A percentile compares a stretch with the other conserved stretches of the same genome.
phyloP scores from a whole-genome alignment of 2,113 vertebrate genomes.

The Mus musculus region DNA sequence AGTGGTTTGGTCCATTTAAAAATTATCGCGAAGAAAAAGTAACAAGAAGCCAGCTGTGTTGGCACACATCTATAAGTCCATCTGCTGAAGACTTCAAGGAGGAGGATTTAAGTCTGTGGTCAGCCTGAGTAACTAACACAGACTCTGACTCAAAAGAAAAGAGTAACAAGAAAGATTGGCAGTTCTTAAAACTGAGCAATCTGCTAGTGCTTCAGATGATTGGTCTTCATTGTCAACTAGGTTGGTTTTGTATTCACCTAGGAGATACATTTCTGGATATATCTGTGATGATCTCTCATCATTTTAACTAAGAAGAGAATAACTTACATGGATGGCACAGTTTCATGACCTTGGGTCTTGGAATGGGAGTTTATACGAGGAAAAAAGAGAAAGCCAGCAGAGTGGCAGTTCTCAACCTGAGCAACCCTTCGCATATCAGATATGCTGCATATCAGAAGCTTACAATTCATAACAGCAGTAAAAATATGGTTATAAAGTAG shows the following conservation, averaged over 20 bases:
- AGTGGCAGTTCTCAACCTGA: not conserved
- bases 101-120: not conserved
- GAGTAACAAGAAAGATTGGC: not conserved
- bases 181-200: constrained; percentile 4
- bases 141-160: not conserved
- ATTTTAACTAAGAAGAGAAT: not conserved
- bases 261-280: no score
- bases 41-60: not conserved
- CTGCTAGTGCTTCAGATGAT: not conserved
- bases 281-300: not conserved
- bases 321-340: not conserved
- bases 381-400: not conserved
- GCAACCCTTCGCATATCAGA: not conserved
- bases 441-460: not conserved
- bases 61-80: not conserved
- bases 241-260: not conserved
- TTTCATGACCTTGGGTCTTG: not conserved
- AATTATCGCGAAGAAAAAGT: not conserved
- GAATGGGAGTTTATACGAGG: not conserved
- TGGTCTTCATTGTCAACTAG: not conserved
- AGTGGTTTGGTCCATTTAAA: not conserved
- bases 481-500: not conserved
- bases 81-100: not conserved
- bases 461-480: not conserved
- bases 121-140: not conserved